Evolutionary conservation across 2,888 invertebrate genomes (phyloP).

Genomic region (Mayetiola destructor): DNA sequence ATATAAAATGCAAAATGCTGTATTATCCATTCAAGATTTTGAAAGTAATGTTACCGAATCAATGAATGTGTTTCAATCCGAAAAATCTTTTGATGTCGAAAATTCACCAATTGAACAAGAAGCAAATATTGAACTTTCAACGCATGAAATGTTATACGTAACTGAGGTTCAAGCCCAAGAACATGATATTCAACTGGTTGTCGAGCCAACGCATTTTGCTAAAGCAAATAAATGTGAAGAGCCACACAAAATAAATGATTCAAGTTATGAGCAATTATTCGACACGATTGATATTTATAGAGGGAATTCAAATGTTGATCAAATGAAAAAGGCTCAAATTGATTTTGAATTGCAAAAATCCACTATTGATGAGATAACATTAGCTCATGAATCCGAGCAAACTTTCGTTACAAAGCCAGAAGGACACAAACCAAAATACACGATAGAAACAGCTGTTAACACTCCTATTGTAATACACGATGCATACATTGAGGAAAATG

Average conservation of each 20-base stretch:
- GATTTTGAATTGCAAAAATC: constrained; percentile 1
- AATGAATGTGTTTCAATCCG: neutral
- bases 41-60: neutral
- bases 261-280: neutral
- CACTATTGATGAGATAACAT: neutral
- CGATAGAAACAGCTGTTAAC: neutral
- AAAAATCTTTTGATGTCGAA: neutral
- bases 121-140: neutral
- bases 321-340: neutral
- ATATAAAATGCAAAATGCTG: neutral
- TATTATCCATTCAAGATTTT: neutral
- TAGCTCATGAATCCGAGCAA: neutral
- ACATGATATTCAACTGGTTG: neutral
- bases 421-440: neutral
- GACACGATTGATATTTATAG: neutral
- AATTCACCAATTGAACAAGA: neutral
- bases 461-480: neutral
- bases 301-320: neutral
- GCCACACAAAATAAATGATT: neutral
- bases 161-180: neutral
- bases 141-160: neutral
- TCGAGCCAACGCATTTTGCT: neutral
- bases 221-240: neutral
- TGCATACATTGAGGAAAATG: neutral
- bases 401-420: neutral